Evolutionary conservation across 2,113 vertebrate genomes (phyloP), one percentile per base, ranked within the genome.

Genomic region (Perca fluviatilis): DNA sequence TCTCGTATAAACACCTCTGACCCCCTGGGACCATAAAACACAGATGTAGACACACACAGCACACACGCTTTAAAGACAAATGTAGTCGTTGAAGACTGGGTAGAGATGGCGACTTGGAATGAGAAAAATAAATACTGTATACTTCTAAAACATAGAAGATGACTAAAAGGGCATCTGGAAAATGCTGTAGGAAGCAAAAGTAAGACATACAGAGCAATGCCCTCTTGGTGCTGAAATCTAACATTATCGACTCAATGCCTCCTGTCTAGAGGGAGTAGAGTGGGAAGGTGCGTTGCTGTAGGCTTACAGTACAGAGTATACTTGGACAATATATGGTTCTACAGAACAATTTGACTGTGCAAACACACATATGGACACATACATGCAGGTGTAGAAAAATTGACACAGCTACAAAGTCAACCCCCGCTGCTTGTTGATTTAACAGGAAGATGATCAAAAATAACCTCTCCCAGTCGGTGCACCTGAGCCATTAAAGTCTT

Each of bases 1-100:
- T 89, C 74, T 79, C 79, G 12, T 90, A 91, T 87, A 91, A 93
- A 92, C 91, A 92, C 86, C 89, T 86, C 63, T 94, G 88, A 93
- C 92, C 89, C 80, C 58, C 74, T 11, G 57, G 36, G 82, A 83
- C 79, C 60, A 84, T 93, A 93, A 93, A 91, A 86, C 79, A 87
- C 68, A 84, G 61, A 82, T 47, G 40, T 33, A 81, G 65, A 71
- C 74, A 74, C 60, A 77, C 46, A 80, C 63, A 74, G 57, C 36
- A 50, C 23, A 56, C 73, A 65, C 79, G 19, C 27, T 73, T 67
- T 14, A 79, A 81, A 89, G 77, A 88, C 54, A 80, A 79, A 86
- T 87, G 81, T 77, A 72, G 53, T 47, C 25, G 30, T 80, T 60
- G 60, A 63, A 77, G 75, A 72, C 53, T 47, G 36, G 30, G 36